Evolutionary conservation across 1,140 invertebrate genomes (phyloP).

Genomic region (Belonocnema kinseyi): DNA sequence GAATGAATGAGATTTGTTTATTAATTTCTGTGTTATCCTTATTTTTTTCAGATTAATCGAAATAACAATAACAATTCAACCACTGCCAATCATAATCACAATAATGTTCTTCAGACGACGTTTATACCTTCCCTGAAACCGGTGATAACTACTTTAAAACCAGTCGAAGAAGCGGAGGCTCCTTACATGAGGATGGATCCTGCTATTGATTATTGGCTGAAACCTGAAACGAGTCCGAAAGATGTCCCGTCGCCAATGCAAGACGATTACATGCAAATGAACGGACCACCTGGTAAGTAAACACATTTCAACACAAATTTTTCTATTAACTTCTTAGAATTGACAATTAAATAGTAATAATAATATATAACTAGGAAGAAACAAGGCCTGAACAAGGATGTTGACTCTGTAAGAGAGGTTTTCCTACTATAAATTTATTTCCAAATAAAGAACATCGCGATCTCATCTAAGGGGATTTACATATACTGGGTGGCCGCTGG

Average conservation of each 20-base stretch:
- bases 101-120: constrained; percentile 65
- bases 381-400: background rate
- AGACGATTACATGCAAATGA: constrained; percentile 71
- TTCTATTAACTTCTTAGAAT: background rate
- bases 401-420: background rate
- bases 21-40: background rate
- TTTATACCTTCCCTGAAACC: constrained; percentile 46
- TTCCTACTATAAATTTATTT: too few species aligned
- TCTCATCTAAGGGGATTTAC: too few species aligned
- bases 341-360: background rate
- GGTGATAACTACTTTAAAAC: constrained; percentile 67
- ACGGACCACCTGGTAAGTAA: constrained; percentile 69
- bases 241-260: constrained; percentile 69
- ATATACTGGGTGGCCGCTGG: too few species aligned
- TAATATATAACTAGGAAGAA: constrained; percentile 7
- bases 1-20: background rate
- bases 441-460: too few species aligned
- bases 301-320: background rate
- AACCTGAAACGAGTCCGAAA: constrained; percentile 64
- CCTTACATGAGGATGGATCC: constrained; percentile 68
- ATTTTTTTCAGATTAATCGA: constrained; percentile 68
- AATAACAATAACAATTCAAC: constrained; percentile 69
- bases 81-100: constrained; percentile 73
- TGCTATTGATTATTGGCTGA: constrained; percentile 65
- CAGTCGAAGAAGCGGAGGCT: constrained; percentile 70